phyloP scores from a whole-genome alignment of 2,888 invertebrate species.

The Alviniconcha strummeri region DNA sequence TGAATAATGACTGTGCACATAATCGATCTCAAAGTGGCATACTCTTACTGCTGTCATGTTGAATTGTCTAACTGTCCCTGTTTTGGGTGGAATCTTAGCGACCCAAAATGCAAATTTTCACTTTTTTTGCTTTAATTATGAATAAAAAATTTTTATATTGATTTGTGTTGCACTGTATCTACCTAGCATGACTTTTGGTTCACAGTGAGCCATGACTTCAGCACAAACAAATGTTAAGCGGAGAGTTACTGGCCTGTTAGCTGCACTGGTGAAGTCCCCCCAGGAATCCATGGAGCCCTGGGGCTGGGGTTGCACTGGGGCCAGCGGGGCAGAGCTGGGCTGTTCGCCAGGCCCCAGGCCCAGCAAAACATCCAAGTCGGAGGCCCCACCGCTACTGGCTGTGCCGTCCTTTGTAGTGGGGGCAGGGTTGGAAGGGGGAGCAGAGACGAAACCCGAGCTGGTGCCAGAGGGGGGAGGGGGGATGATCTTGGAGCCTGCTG shows the following conservation, averaged over 20 bases:
- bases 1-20: too few relatives aligned
- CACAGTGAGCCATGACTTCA: too few relatives aligned
- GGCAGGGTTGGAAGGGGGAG: constrained; percentile 2
- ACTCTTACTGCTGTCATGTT: too few relatives aligned
- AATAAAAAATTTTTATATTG: not conserved
- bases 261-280: constrained; percentile 66
- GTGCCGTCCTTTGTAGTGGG: not conserved
- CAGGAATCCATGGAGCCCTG: constrained; percentile 54
- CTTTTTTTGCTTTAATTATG: not conserved
- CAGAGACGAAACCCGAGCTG: not conserved
- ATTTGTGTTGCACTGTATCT: not conserved
- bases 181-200: too few relatives aligned
- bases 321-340: constrained; percentile 25
- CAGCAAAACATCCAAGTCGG: constrained; percentile 40
- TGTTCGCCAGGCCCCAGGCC: constrained; percentile 37
- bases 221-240: not conserved
- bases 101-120: too few relatives aligned
- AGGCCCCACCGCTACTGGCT: constrained; percentile 18
- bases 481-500: not conserved
- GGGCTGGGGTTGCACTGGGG: constrained; percentile 38
- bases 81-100: too few relatives aligned
- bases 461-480: constrained; percentile 9
- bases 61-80: too few relatives aligned
- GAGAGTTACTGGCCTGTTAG: not conserved
- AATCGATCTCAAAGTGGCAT: too few relatives aligned